A percentile compares a stretch with the other conserved stretches of the same genome.
phyloP scores from a whole-genome alignment of 2,888 invertebrate species.

The Noctua janthina region DNA sequence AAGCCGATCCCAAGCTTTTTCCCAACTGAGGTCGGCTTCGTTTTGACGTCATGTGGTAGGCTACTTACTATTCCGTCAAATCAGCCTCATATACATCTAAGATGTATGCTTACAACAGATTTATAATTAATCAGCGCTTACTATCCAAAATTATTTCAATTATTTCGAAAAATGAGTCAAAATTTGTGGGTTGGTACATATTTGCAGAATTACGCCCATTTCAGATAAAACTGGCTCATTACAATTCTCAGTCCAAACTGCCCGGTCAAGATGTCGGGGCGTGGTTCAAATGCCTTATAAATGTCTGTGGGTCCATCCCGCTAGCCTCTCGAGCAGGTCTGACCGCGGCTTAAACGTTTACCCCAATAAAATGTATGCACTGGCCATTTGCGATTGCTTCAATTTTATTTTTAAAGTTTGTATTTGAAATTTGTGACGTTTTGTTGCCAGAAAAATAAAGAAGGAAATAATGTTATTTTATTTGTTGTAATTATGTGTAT shows the following conservation, averaged over 20 bases:
- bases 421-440: conserved; percentile 5
- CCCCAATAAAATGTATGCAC: conserved; percentile 31
- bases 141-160: neutral
- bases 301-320: conserved; percentile 60
- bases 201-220: conserved; percentile 8
- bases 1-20: too few relatives aligned
- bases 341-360: conserved; percentile 43
- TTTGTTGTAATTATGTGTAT: neutral
- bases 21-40: too few relatives aligned
- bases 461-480: neutral
- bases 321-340: conserved; percentile 40
- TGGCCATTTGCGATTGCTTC: neutral
- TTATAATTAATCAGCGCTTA: neutral
- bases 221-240: conserved; percentile 28
- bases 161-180: neutral
- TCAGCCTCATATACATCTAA: neutral
- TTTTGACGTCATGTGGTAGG: too few relatives aligned
- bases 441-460: neutral
- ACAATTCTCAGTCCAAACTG: conserved; percentile 39
- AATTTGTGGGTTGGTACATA: neutral
- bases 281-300: conserved; percentile 64
- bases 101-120: neutral
- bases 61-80: neutral
- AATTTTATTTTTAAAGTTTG: neutral
- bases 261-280: conserved; percentile 49